A percentile compares a stretch with the other conserved stretches of the same genome.
Conservation (phyloP, 2,113 vertebrate species). For the Eidolon helvum region DNA sequence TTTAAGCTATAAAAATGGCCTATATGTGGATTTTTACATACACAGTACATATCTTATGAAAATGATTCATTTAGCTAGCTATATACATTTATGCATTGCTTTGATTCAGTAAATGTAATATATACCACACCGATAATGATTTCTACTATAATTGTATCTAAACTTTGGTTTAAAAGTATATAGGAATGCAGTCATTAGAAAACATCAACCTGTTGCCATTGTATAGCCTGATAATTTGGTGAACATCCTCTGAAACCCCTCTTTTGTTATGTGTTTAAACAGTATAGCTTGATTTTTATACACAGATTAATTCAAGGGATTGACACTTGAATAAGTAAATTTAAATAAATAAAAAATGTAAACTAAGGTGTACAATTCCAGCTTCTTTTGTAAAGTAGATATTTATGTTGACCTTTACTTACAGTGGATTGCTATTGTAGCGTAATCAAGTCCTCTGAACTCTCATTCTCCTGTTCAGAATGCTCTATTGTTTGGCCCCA, state of each 20-base stretch:
- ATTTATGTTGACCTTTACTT: neutral
- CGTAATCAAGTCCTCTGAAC: neutral
- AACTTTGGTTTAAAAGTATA: neutral
- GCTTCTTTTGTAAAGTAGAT: neutral
- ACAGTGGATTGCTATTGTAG: neutral
- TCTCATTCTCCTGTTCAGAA: neutral
- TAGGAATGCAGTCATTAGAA: neutral
- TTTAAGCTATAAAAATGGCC: neutral
- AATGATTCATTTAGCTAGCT: neutral
- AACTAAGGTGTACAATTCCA: neutral
- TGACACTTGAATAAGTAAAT: conserved; percentile 1
- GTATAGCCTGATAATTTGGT: neutral
- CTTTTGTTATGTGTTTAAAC: neutral
- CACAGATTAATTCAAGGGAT: neutral
- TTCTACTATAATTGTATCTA: neutral
- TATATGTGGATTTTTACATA: neutral
- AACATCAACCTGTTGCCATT: neutral
- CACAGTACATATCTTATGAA: neutral
- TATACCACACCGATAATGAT: neutral
- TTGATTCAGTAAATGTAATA: neutral
- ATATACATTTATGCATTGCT: neutral
- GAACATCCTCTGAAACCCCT: neutral
- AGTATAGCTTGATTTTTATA: neutral
- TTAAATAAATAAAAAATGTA: conserved; percentile 13
- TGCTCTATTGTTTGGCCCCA: neutral